Evolutionary conservation across 2,113 vertebrate species (phyloP).

Genomic region (Haplochromis vanheusdeni): DNA sequence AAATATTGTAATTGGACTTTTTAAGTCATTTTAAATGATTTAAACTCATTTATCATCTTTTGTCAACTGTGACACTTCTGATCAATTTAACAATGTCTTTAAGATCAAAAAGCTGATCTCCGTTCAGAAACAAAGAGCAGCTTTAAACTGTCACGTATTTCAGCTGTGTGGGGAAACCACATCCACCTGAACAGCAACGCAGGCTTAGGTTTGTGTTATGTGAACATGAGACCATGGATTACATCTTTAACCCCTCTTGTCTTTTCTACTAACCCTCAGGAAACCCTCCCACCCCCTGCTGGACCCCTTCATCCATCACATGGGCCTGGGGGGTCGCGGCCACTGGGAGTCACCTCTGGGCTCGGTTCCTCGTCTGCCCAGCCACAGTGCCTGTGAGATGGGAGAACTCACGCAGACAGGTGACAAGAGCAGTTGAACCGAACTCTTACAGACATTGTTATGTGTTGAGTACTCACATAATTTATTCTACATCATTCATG

Average conservation of each 20-base stretch:
- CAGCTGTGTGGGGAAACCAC: not conserved
- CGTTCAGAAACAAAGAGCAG: not conserved
- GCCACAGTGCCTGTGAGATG: slow-evolving; percentile 86
- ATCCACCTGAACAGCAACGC: not conserved
- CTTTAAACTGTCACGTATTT: not conserved
- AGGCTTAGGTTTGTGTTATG: not conserved
- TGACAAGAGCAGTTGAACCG: slow-evolving; percentile 5
- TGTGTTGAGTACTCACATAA: not conserved
- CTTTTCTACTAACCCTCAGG: slow-evolving; percentile 56
- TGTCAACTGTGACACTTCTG: not conserved
- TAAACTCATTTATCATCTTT: not conserved
- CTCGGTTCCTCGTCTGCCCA: slow-evolving; percentile 86
- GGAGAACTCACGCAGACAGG: slow-evolving; percentile 97
- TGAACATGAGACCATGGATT: not conserved
- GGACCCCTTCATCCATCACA: slow-evolving; percentile 83
- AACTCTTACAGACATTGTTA: not conserved
- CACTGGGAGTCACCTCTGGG: slow-evolving; percentile 83
- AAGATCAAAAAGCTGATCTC: not conserved
- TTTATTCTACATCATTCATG: not conserved
- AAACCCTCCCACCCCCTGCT: slow-evolving; percentile 86
- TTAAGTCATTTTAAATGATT: not conserved
- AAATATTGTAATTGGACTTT: not conserved
- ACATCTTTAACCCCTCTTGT: not conserved
- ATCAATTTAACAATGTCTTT: not conserved
- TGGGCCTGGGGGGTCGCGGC: slow-evolving; percentile 76